A percentile compares a stretch with the other conserved stretches of the same genome.
Conservation (phyloP, 2,113 vertebrate species). For the Triplophysa dalaica region DNA sequence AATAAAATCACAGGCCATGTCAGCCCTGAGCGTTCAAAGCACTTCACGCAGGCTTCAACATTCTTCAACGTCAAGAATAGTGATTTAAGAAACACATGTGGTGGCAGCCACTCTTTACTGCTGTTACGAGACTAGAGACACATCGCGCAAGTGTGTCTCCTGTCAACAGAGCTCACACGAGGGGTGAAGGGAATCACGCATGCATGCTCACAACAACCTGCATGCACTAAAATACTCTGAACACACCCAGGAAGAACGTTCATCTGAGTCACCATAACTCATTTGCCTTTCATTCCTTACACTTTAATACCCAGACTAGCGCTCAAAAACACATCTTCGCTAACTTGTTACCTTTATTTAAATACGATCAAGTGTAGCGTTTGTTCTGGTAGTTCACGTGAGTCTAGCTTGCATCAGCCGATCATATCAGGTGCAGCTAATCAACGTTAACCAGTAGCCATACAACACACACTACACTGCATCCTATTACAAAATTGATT, state of each 20-base stretch:
- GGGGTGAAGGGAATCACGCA: neutral
- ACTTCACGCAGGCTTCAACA: conserved; percentile 7
- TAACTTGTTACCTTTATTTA: too few species aligned
- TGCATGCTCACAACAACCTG: neutral
- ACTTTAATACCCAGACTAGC: neutral
- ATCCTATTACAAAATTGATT: too few species aligned
- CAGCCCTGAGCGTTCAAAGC: conserved; percentile 5
- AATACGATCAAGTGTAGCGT: too few species aligned
- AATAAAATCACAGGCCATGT: neutral
- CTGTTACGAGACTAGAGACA: neutral
- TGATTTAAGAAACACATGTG: conserved; percentile 10
- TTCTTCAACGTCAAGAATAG: conserved; percentile 24
- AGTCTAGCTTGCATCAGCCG: too few species aligned
- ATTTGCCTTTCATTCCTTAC: conserved; percentile 2
- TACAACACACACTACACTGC: too few species aligned
- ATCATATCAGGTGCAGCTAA: too few species aligned
- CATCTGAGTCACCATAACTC: conserved; percentile 10
- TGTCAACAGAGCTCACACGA: conserved; percentile 7
- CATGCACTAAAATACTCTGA: neutral
- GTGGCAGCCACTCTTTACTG: neutral
- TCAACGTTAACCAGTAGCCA: too few species aligned
- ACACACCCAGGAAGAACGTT: neutral
- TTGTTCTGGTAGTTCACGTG: too few species aligned
- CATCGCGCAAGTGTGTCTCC: conserved; percentile 13
- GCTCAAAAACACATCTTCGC: neutral